A percentile compares a stretch with the other conserved stretches of the same genome.
These are phyloP conservation scores for Synchiropus splendidus DNA, from an alignment of 2,113 vertebrate species.

Conservation along the genomic window DNA sequence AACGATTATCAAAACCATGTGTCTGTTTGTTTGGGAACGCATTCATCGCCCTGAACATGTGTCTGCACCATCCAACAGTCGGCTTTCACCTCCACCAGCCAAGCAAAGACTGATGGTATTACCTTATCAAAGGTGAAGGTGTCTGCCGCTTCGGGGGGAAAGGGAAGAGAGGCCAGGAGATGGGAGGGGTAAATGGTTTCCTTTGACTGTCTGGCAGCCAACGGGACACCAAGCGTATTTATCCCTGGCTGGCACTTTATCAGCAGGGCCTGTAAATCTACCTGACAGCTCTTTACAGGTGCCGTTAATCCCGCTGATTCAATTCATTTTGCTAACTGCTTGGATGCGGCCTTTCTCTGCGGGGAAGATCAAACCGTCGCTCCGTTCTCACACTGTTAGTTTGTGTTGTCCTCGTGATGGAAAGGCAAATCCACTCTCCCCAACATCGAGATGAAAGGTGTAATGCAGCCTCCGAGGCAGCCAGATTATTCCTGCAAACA, in stretches of 20 bases:
- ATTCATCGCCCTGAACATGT: constrained; percentile 84
- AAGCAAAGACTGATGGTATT: constrained; percentile 73
- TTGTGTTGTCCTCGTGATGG: constrained; percentile 43
- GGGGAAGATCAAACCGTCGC: constrained; percentile 53
- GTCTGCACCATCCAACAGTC: constrained; percentile 74
- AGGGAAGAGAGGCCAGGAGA: constrained; percentile 7
- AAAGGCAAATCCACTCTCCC: constrained; percentile 44
- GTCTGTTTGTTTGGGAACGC: constrained; percentile 52
- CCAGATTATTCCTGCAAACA: constrained; percentile 37
- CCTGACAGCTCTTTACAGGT: constrained; percentile 70
- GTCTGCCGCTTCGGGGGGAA: constrained; percentile 53
- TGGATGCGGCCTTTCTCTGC: constrained; percentile 41
- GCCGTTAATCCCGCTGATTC: constrained; percentile 63
- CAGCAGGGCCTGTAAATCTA: constrained; percentile 57
- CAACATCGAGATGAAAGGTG: constrained; percentile 48
- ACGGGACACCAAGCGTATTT: constrained; percentile 44
- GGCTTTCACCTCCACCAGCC: constrained; percentile 81
- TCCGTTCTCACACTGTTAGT: constrained; percentile 32
- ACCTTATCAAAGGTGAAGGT: constrained; percentile 79
- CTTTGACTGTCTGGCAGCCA: constrained; percentile 64
- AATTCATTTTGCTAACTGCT: constrained; percentile 63
- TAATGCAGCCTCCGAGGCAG: constrained; percentile 26
- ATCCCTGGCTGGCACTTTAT: constrained; percentile 50
- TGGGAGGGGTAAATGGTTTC: constrained; percentile 30
- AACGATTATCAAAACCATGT: constrained; percentile 20